These are phyloP conservation scores for Antennarius striatus DNA, from an alignment of 2,113 vertebrate species.

Conservation along the genomic window DNA sequence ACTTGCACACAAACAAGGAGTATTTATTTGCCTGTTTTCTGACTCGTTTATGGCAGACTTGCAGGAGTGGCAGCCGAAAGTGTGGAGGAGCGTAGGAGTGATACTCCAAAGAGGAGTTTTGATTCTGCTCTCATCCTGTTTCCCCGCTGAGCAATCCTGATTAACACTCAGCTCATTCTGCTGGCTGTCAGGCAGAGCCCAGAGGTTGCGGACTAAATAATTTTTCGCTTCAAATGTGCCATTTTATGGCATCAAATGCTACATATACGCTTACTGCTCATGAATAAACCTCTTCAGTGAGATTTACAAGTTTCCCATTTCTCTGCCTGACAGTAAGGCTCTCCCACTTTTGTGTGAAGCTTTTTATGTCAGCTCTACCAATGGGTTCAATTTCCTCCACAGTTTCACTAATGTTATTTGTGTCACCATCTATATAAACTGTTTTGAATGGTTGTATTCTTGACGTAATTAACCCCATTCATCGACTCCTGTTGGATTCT, in stretches of 20 bases:
- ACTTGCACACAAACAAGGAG: not conserved
- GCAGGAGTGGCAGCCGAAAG: constrained; percentile 86
- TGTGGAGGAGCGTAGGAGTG: constrained; percentile 85
- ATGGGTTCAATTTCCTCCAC: constrained; percentile 78
- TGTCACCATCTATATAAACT: not conserved
- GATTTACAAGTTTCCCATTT: constrained; percentile 12
- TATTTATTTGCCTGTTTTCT: not conserved
- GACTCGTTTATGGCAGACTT: constrained; percentile 77
- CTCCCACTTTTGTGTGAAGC: constrained; percentile 88
- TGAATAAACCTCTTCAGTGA: constrained; percentile 4
- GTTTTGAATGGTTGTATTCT: constrained; percentile 33
- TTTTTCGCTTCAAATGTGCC: not conserved
- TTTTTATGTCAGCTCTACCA: constrained; percentile 91
- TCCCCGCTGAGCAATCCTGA: constrained; percentile 90
- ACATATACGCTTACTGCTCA: not conserved
- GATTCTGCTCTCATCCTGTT: constrained; percentile 87
- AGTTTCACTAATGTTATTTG: constrained; percentile 12
- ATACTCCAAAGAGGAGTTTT: constrained; percentile 86
- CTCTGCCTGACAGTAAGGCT: constrained; percentile 76
- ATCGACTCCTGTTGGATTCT: constrained; percentile 31
- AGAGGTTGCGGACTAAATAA: constrained; percentile 82
- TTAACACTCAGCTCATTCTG: constrained; percentile 87
- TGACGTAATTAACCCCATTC: constrained; percentile 45
- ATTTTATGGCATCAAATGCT: not conserved
- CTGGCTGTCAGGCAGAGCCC: constrained; percentile 83